Base-by-base conservation (phyloP, 2,113 vertebrate genomes). In the Pampusana beccarii region DNA sequence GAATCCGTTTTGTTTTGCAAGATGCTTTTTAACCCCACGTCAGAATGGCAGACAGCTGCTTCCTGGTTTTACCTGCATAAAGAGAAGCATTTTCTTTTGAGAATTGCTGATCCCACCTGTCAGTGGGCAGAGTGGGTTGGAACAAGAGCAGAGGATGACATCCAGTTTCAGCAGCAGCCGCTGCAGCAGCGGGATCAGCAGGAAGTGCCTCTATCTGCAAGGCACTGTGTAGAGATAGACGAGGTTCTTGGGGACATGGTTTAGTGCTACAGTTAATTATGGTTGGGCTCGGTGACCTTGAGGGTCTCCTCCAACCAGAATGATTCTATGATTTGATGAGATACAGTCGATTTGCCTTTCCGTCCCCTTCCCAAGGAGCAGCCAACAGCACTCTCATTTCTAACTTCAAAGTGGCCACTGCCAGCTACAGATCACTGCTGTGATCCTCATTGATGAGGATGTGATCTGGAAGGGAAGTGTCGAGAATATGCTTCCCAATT, bases 11-110 rank as follows among this genome's bases (percentile, higher is more conserved):
- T 40, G 18, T 64, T 8, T 88, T 71, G 29, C 28, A 71, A 70
- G 50, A 46, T 66, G 31, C 9, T 10, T 57, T 72, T 20, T 6
- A 10, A 1, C 10, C 17, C 38, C 8, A 15, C 1, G 0, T 46
- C 33, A 54, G 53, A 48, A 83, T 19, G 25, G 21, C 53, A 15
- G 42, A 46, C 44, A 79, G 53, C 33, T 19, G 53, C 36, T 61
- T 65, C 13, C 12, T 62, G 33, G 18, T 38, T 65, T 60, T 48
- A 44, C 19, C 6, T 58, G 28, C 16, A 21, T 29, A 10, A 60
- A 58, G 46, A 36, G 15, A 25, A 29, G 13, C 12, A 9, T 71
- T 78, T 84, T 66, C 31, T 56, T 34, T 13, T 61, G 38, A 28
- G n/a, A 40, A 28, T 15, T 79, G 36, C 36, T 65, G 46, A 60